Percentiles rank a stretch among this genome's conserved stretches.
These are phyloP conservation scores for Theonella swinhoei DNA, from an alignment of 37 sponge, comb jelly and placozoan species.

Conservation along the genomic window DNA sequence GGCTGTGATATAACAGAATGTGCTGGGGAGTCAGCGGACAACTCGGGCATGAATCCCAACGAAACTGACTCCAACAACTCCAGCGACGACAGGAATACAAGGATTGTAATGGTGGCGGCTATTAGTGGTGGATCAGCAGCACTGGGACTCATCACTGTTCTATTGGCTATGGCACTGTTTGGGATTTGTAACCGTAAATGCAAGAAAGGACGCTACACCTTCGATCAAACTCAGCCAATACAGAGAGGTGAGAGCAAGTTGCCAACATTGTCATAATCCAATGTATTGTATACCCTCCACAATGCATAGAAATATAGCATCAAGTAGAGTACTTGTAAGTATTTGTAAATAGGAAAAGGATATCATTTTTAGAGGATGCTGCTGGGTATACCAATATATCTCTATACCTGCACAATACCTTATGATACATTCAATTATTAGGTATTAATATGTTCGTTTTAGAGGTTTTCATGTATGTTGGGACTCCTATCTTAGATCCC, in stretches of 20 bases:
- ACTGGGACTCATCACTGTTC: background rate
- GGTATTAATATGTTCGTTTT: too few species aligned
- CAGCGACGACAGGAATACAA: background rate
- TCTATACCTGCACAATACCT: too few species aligned
- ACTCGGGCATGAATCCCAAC: background rate
- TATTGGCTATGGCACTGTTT: background rate
- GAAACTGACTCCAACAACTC: background rate
- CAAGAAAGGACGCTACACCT: background rate
- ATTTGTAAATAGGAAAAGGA: background rate
- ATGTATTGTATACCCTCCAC: too few species aligned
- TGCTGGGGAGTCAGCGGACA: background rate
- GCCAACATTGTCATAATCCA: too few species aligned
- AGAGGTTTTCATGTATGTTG: too few species aligned
- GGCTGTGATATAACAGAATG: background rate
- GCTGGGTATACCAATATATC: background rate
- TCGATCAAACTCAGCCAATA: background rate
- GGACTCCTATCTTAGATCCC: too few species aligned
- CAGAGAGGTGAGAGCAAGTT: background rate
- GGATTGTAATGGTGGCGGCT: background rate
- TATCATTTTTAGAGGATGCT: background rate
- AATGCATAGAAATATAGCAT: background rate
- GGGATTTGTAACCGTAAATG: background rate
- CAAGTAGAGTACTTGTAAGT: background rate
- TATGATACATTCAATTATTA: too few species aligned
- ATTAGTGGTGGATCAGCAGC: background rate